phyloP scores from a whole-genome alignment of 2,113 vertebrate species.

The Platysteira castanea region DNA sequence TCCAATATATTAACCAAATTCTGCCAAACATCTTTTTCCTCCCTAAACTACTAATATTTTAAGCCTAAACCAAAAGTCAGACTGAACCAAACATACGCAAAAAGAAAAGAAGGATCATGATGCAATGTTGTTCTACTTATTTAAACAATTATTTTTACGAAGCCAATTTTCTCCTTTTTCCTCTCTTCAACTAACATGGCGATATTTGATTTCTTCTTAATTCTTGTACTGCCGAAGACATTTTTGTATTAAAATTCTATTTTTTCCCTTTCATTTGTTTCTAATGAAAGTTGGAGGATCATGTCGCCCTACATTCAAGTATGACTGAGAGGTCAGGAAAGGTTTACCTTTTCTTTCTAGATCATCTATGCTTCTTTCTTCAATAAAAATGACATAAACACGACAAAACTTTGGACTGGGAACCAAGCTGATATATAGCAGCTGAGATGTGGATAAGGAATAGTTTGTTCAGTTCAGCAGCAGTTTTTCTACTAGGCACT shows the following conservation, averaged over 20 bases:
- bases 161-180: slow-evolving; percentile 52
- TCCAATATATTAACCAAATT: slow-evolving; percentile 44
- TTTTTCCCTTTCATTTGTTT: slow-evolving; percentile 58
- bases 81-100: slow-evolving; percentile 38
- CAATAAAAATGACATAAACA: neutral
- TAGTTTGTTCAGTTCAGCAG: neutral
- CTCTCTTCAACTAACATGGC: slow-evolving; percentile 38
- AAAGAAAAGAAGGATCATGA: slow-evolving; percentile 60
- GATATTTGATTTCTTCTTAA: slow-evolving; percentile 66
- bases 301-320: slow-evolving; percentile 2
- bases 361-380: neutral
- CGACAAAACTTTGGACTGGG: neutral
- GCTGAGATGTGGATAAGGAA: neutral
- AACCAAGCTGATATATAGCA: neutral
- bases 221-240: slow-evolving; percentile 50
- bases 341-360: slow-evolving; percentile 19
- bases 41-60: slow-evolving; percentile 49
- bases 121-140: slow-evolving; percentile 54
- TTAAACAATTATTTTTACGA: slow-evolving; percentile 69
- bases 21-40: slow-evolving; percentile 1
- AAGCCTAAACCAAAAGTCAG: slow-evolving; percentile 64
- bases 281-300: slow-evolving; percentile 51
- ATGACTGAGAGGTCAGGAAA: neutral
- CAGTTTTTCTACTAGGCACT: neutral
- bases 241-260: slow-evolving; percentile 65